phyloP scores from a whole-genome alignment of 2,113 vertebrate genomes.

The Semnornis frantzii region DNA sequence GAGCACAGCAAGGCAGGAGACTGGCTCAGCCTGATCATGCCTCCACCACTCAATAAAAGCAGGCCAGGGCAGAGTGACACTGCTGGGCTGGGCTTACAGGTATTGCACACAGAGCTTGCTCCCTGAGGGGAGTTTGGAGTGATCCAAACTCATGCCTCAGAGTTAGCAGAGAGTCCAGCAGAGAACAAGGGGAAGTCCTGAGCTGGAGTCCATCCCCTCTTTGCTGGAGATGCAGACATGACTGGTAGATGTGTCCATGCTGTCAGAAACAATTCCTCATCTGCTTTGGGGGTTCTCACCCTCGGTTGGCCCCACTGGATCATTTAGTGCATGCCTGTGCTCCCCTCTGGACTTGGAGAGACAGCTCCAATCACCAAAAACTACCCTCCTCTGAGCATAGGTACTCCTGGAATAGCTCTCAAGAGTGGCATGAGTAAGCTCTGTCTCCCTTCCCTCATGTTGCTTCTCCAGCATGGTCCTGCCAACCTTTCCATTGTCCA shows the following conservation, averaged over 20 bases:
- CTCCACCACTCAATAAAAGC: not conserved
- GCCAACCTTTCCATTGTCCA: not conserved
- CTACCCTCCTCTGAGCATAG: not conserved
- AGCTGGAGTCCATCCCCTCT: not conserved
- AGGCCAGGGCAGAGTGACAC: not conserved
- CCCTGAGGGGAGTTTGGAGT: not conserved
- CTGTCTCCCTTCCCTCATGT: not conserved
- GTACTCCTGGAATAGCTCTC: not conserved
- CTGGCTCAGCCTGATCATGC: not conserved
- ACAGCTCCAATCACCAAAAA: not conserved
- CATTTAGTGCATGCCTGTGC: not conserved
- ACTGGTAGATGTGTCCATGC: not conserved
- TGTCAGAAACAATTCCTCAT: not conserved
- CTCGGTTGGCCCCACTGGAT: accelerated
- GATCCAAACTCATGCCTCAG: not conserved
- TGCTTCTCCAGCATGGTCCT: not conserved
- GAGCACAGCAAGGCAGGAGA: not conserved
- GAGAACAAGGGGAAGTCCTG: not conserved
- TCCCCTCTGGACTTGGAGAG: not conserved
- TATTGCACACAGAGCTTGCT: not conserved
- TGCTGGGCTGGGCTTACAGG: not conserved
- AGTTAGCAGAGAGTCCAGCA: not conserved
- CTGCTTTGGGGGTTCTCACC: not conserved
- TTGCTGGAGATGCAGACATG: not conserved
- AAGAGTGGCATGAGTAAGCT: not conserved